Conservation (phyloP, 92 coral and sea anemone species). For the Nematostella vectensis region DNA sequence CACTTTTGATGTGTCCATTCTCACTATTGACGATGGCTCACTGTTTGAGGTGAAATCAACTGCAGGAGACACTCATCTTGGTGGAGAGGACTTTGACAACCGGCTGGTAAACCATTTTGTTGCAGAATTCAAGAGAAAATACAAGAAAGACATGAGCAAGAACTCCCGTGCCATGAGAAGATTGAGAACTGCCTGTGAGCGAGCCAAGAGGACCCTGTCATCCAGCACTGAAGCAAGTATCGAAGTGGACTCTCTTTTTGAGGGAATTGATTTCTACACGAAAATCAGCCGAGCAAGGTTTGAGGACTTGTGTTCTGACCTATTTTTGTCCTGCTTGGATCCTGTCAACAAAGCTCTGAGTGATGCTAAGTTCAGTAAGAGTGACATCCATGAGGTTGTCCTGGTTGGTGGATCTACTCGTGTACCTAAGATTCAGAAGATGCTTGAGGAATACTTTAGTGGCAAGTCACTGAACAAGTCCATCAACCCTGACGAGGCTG, state of each 20-base stretch:
- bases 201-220: conserved; percentile 74
- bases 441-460: conserved; percentile 48
- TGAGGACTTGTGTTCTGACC: conserved; percentile 53
- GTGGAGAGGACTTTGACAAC: conserved; percentile 83
- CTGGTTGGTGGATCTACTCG: conserved; percentile 77
- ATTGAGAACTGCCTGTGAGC: conserved; percentile 67
- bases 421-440: conserved; percentile 65
- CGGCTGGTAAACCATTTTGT: conserved; percentile 62
- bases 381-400: conserved; percentile 57
- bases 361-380: conserved; percentile 57
- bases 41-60: conserved; percentile 72
- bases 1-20: conserved; percentile 74
- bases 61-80: conserved; percentile 81
- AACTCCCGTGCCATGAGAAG: conserved; percentile 54
- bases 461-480: conserved; percentile 63
- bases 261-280: conserved; percentile 64
- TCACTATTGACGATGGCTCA: conserved; percentile 75
- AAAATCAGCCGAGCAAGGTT: conserved; percentile 64
- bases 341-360: conserved; percentile 59
- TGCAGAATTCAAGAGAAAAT: conserved; percentile 60
- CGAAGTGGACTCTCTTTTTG: conserved; percentile 64
- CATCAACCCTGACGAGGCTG: conserved; percentile 83
- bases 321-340: conserved; percentile 52
- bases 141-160: conserved; percentile 43
- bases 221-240: conserved; percentile 46